Percentiles rank a stretch among this genome's conserved stretches.
These are phyloP conservation scores for Brenthis hecate DNA, from an alignment of 2,888 invertebrate species.

Conservation along the genomic window DNA sequence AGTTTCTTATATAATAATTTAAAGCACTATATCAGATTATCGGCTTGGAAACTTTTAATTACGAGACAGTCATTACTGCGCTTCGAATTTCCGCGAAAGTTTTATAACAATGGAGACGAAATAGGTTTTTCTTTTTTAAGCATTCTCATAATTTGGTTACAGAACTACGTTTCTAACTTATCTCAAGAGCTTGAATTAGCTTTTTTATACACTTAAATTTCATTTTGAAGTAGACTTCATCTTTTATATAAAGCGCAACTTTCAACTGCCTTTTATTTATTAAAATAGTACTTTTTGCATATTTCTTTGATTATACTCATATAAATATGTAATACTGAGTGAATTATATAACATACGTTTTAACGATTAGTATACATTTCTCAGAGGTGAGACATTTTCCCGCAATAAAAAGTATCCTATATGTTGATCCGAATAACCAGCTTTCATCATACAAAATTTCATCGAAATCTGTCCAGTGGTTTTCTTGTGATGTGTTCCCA, in stretches of 20 bases:
- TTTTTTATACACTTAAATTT: slow-evolving; percentile 8
- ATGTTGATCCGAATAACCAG: too few relatives aligned
- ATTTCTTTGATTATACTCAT: too few relatives aligned
- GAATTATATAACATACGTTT: too few relatives aligned
- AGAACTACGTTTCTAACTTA: slow-evolving; percentile 23
- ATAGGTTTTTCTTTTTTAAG: slow-evolving; percentile 19
- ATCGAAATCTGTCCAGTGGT: too few relatives aligned
- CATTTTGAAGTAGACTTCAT: slow-evolving; percentile 1
- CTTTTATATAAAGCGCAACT: background rate
- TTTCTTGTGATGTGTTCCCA: too few relatives aligned
- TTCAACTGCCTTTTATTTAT: too few relatives aligned
- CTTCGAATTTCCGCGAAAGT: slow-evolving; percentile 11
- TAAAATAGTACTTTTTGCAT: too few relatives aligned
- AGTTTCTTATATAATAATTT: slow-evolving; percentile 10
- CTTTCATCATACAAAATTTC: too few relatives aligned
- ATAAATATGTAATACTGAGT: too few relatives aligned
- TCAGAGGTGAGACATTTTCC: too few relatives aligned
- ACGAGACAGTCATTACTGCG: slow-evolving; percentile 15
- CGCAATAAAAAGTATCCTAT: too few relatives aligned
- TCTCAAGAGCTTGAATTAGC: slow-evolving; percentile 3
- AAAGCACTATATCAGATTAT: slow-evolving; percentile 21
- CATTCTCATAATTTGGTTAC: slow-evolving; percentile 22
- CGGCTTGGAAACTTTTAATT: slow-evolving; percentile 26
- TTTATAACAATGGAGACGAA: slow-evolving; percentile 12
- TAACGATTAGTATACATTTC: too few relatives aligned